These are phyloP conservation scores for Campylomormyrus tamandua DNA, from an alignment of 2,113 vertebrate species.

Conservation along the genomic window DNA sequence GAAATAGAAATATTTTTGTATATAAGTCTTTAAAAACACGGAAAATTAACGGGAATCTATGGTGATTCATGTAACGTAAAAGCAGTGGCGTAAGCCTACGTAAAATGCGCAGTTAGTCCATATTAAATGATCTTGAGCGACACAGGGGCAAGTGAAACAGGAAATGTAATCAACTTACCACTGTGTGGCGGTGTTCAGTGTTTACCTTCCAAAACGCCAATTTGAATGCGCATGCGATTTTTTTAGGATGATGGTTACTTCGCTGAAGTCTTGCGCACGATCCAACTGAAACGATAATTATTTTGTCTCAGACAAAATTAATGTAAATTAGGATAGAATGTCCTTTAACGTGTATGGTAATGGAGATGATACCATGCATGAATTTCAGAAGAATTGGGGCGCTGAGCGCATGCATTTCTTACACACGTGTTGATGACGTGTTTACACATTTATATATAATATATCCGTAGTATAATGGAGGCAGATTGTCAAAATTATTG, in stretches of 20 bases:
- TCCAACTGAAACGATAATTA: neutral
- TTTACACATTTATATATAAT: neutral
- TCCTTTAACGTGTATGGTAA: neutral
- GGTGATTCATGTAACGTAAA: neutral
- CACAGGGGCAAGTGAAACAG: neutral
- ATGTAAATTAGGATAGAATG: neutral
- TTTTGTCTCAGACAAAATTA: neutral
- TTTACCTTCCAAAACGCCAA: neutral
- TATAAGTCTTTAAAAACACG: neutral
- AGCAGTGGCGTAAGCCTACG: neutral
- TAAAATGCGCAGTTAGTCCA: neutral
- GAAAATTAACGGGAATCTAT: neutral
- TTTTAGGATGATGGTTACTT: neutral
- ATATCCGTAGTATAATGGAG: neutral
- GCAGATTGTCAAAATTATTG: neutral
- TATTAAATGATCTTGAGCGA: neutral
- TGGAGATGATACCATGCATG: neutral
- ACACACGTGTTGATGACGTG: neutral
- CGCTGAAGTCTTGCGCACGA: neutral
- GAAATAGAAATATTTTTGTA: neutral
- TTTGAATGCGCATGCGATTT: neutral
- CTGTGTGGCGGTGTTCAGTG: neutral
- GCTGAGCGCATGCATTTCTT: neutral
- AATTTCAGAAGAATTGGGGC: neutral
- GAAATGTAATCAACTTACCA: neutral